Evolutionary conservation across 2,113 vertebrate genomes (phyloP).

Genomic region (Noturus placidus): DNA sequence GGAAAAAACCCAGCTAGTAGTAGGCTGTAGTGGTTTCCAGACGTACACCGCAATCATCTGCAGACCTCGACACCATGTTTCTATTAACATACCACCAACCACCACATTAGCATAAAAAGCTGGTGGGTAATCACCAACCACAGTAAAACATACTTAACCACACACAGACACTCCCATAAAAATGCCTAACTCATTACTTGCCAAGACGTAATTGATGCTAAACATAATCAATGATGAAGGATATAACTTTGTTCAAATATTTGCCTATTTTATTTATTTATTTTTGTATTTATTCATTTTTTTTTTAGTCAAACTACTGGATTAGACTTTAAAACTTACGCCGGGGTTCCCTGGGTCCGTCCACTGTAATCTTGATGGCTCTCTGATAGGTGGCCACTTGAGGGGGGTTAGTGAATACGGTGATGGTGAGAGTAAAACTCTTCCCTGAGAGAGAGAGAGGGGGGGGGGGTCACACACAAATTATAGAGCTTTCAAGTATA

Average conservation of each 20-base stretch:
- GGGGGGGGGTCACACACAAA: too few species aligned
- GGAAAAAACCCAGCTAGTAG: background rate
- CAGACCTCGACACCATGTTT: conserved; percentile 19
- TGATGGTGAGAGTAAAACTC: conserved; percentile 97
- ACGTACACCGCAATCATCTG: conserved; percentile 12
- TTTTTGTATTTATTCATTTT: too few species aligned
- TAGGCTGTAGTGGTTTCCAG: background rate
- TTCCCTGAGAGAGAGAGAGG: conserved; percentile 80
- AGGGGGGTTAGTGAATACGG: conserved; percentile 94
- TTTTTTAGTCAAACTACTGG: background rate
- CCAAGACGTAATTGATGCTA: background rate
- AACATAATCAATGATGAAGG: background rate
- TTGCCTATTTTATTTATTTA: too few species aligned
- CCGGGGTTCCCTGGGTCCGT: conserved; percentile 91
- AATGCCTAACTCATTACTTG: background rate
- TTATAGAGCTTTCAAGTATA: background rate
- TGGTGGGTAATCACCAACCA: conserved; percentile 27
- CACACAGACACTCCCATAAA: conserved; percentile 8
- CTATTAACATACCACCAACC: conserved; percentile 33
- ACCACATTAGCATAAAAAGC: conserved; percentile 27
- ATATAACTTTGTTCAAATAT: background rate
- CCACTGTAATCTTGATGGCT: conserved; percentile 96
- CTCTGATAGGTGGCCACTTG: conserved; percentile 97
- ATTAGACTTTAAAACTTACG: conserved; percentile 76
- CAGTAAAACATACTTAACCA: conserved; percentile 22